Evolutionary conservation across 2,113 vertebrate genomes (phyloP).

Genomic region (Pongo abelii): DNA sequence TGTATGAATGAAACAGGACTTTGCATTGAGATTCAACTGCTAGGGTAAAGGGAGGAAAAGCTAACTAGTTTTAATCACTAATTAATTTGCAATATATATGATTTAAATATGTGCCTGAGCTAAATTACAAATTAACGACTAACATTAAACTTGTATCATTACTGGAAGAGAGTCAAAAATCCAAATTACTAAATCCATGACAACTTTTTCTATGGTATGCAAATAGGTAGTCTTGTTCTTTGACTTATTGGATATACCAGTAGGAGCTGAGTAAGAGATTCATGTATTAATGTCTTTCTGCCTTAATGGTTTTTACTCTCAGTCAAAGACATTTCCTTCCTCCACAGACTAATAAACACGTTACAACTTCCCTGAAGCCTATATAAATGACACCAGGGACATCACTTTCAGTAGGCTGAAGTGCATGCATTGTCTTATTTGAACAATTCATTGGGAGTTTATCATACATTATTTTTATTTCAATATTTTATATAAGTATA

Average conservation of each 20-base stretch:
- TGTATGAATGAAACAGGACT: not conserved
- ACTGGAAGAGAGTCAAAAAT: not conserved
- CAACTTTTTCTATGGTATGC: not conserved
- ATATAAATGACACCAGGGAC: not conserved
- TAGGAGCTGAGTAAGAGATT: not conserved
- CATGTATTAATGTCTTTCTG: not conserved
- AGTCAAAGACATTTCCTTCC: not conserved
- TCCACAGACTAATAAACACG: not conserved
- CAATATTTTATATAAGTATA: not conserved
- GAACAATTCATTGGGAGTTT: not conserved
- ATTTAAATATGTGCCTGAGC: constrained; percentile 1
- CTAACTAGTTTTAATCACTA: not conserved
- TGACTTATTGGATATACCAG: not conserved
- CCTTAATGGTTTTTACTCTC: not conserved
- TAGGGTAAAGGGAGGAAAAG: not conserved
- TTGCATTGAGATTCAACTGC: not conserved
- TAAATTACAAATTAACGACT: not conserved
- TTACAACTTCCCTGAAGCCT: not conserved
- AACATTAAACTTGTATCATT: not conserved
- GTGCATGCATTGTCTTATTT: not conserved
- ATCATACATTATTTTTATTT: not conserved
- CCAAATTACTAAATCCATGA: not conserved
- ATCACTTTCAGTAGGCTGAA: not conserved
- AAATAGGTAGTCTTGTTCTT: not conserved
- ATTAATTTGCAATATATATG: not conserved